phyloP scores from a whole-genome alignment of 2,797 vertebrate genomes.

The Poecile montanus region DNA sequence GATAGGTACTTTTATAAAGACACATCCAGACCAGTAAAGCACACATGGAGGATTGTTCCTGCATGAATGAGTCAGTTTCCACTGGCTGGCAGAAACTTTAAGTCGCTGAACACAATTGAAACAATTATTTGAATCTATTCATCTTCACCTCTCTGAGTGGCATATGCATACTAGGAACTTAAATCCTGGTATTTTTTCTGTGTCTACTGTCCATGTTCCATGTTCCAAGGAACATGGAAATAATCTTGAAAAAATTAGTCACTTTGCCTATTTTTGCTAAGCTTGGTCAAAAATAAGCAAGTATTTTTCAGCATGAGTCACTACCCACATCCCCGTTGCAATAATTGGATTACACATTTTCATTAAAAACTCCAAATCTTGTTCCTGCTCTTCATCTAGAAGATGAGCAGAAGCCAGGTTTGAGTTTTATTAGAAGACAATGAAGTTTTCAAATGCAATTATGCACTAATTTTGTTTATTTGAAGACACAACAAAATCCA shows the following conservation, averaged over 20 bases:
- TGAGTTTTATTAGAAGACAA: not conserved
- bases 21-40: not conserved
- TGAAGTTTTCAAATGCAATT: not conserved
- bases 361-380: not conserved
- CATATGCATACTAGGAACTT: not conserved
- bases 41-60: not conserved
- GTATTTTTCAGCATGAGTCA: slow-evolving; percentile 38
- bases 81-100: not conserved
- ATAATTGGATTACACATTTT: slow-evolving; percentile 25
- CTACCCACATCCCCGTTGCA: not conserved
- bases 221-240: not conserved
- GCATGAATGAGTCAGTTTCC: not conserved
- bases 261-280: slow-evolving; percentile 11
- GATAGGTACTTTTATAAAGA: not conserved
- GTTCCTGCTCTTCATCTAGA: not conserved
- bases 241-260: slow-evolving; percentile 4
- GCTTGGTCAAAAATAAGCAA: not conserved
- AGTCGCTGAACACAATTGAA: not conserved
- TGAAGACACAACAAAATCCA: not conserved
- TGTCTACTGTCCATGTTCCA: not conserved
- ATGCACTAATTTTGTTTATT: not conserved
- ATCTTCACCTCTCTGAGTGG: not conserved
- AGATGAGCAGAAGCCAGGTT: not conserved
- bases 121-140: not conserved
- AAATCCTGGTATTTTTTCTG: not conserved